Conservation (phyloP, 2,113 vertebrate species). For the Sylvietta virens region DNA sequence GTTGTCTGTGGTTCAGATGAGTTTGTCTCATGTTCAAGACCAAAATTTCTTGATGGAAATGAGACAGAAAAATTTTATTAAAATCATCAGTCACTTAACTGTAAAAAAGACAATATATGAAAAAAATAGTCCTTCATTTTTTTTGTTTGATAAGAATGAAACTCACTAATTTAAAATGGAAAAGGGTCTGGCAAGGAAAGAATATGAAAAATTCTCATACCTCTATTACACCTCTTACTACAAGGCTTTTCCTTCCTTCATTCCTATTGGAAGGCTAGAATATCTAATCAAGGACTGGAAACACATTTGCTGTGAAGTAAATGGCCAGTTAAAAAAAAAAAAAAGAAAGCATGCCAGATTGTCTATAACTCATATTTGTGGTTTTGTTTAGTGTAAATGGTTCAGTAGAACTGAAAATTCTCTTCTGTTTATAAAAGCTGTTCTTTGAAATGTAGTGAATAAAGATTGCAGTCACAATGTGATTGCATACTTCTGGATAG, state of each 20-base stretch:
- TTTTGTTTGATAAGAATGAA: background rate
- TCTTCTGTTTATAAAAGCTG: background rate
- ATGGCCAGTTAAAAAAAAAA: background rate
- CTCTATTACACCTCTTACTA: background rate
- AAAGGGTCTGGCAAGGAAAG: background rate
- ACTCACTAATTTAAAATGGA: background rate
- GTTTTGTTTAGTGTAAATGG: background rate
- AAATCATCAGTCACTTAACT: background rate
- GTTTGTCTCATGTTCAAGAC: background rate
- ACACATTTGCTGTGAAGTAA: background rate
- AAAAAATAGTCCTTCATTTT: background rate
- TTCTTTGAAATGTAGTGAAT: background rate
- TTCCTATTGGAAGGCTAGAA: background rate
- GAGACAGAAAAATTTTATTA: background rate
- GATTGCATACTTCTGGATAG: background rate
- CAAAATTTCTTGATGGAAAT: background rate
- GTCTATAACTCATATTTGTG: background rate
- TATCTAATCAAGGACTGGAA: background rate
- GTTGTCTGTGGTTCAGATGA: background rate
- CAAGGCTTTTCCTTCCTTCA: background rate
- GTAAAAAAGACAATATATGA: background rate
- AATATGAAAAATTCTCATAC: background rate
- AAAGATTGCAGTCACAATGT: background rate
- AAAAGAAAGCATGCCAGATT: rapidly evolving
- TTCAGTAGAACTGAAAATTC: background rate